phyloP scores from a whole-genome alignment of 1,140 invertebrate genomes.

The Cecropterus lyciades region DNA sequence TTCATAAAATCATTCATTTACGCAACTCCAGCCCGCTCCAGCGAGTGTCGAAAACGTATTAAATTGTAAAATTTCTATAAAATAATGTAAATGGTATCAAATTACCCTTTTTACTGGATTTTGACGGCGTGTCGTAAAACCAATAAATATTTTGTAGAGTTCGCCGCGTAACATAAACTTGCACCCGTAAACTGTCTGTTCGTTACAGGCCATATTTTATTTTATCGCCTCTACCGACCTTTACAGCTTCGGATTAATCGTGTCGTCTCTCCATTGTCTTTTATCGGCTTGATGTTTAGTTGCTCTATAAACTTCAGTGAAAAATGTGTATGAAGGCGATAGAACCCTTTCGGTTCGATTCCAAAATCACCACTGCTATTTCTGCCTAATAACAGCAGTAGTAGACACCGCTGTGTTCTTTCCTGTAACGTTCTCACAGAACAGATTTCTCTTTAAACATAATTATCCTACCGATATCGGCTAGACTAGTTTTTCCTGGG shows the following conservation, averaged over 20 bases:
- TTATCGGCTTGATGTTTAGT: neutral
- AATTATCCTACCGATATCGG: too few relatives aligned
- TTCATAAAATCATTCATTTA: too few relatives aligned
- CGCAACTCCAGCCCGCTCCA: too few relatives aligned
- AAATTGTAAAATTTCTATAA: slow-evolving; percentile 22
- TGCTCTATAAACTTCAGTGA: too few relatives aligned
- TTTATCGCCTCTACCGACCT: slow-evolving; percentile 36
- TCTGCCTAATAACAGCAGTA: too few relatives aligned
- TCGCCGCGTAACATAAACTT: slow-evolving; percentile 42
- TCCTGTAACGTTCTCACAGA: too few relatives aligned
- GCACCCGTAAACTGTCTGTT: slow-evolving; percentile 40
- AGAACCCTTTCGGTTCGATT: too few relatives aligned
- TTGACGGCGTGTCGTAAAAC: slow-evolving; percentile 46
- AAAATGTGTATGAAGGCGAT: too few relatives aligned
- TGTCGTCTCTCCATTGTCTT: slow-evolving; percentile 13
- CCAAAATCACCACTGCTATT: too few relatives aligned
- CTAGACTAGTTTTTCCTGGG: too few relatives aligned
- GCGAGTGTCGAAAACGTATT: neutral
- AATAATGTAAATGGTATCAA: slow-evolving; percentile 33
- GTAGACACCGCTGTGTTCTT: too few relatives aligned
- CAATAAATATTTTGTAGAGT: slow-evolving; percentile 48
- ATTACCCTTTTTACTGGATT: slow-evolving; percentile 41
- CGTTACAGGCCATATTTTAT: slow-evolving; percentile 42
- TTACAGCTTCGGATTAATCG: slow-evolving; percentile 22
- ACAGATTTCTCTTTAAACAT: too few relatives aligned